Conservation (phyloP, 64 coral and sea anemone genomes). For the Astreopora myriophthalma region DNA sequence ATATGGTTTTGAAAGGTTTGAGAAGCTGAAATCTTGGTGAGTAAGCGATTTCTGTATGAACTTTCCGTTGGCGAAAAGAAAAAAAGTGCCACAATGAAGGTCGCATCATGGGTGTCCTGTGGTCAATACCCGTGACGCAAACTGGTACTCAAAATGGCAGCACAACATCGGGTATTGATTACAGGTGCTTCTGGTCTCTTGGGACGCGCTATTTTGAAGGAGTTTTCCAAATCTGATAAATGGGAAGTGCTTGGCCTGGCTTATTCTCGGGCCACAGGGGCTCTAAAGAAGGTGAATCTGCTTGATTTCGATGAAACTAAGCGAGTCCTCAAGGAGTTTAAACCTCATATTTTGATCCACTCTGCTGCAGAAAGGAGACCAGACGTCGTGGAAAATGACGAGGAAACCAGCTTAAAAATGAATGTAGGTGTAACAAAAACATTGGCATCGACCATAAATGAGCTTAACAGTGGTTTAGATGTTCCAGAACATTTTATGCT, state of each 20-base stretch:
- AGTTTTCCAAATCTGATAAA: conserved; percentile 21
- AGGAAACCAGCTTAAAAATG: conserved; percentile 48
- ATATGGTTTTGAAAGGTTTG: no score
- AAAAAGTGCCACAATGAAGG: no score
- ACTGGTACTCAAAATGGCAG: conserved; percentile 62
- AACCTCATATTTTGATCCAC: conserved; percentile 82
- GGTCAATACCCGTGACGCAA: background rate
- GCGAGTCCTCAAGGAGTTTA: conserved; percentile 68
- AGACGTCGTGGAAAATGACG: conserved; percentile 81
- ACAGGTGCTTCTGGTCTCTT: conserved; percentile 85
- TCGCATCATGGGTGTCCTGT: background rate
- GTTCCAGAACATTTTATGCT: conserved; percentile 78
- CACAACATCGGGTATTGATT: conserved; percentile 56
- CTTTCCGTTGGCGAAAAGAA: no score
- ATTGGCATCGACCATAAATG: conserved; percentile 70
- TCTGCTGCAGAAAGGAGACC: conserved; percentile 80
- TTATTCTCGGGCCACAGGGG: conserved; percentile 59
- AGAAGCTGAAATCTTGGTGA: no score
- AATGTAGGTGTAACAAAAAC: conserved; percentile 77
- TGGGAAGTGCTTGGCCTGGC: conserved; percentile 80
- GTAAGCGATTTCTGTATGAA: no score
- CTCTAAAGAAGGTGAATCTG: conserved; percentile 78
- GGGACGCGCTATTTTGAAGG: conserved; percentile 81
- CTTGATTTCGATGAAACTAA: conserved; percentile 78
- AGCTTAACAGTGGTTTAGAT: conserved; percentile 55